Base-by-base conservation (phyloP, 2,113 vertebrate genomes). In the Enhydra lutris region DNA sequence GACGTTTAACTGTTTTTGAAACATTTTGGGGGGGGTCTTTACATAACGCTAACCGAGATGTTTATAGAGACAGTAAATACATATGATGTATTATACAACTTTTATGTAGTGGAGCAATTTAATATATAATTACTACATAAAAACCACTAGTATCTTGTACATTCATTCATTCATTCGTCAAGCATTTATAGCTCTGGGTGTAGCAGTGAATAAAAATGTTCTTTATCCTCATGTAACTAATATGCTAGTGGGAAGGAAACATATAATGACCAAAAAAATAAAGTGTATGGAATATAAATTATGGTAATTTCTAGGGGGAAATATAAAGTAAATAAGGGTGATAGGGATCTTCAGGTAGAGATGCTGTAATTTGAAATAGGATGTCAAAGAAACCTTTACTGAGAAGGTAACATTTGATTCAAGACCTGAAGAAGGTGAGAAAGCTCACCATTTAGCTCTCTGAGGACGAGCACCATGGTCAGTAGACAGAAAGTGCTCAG, bases 241-340 rank as follows among this genome's bases (percentile, higher is more conserved):
- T 71, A 73, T 42, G 15, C 29, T 73, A 52, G 21, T 61, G 42
- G 26, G 8, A 55, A 79, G 24, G 20, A 78, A 65, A 39, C 18
- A 91, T 59, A 85, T 14, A 90, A 71, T 92, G 42, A 42, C 3
- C 2, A 65, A 91, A 94, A 65, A 79, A 85, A 52, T 65, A 76
- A 86, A 76, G 86, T 45, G 20, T 7, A 74, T 63, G 24, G 24
- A 67, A 55, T 67, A 36, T 42, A 29, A 71, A 55, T 45, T 90
- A 86, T 78, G 21, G 6, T 73, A 89, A 76, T 93, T 84, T 86
- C 24, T 26, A 7, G 4, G 9, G 10, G 15, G 63, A 78, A 91
- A 31, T 90, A 47, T 34, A 61, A 67, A 52, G 14, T 50, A 89
- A 1, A 2, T 89, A 83, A 92, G 17, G 10, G 7, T 47, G 39